Conservation (phyloP, 2,888 invertebrate species). For the Tipula unca region DNA sequence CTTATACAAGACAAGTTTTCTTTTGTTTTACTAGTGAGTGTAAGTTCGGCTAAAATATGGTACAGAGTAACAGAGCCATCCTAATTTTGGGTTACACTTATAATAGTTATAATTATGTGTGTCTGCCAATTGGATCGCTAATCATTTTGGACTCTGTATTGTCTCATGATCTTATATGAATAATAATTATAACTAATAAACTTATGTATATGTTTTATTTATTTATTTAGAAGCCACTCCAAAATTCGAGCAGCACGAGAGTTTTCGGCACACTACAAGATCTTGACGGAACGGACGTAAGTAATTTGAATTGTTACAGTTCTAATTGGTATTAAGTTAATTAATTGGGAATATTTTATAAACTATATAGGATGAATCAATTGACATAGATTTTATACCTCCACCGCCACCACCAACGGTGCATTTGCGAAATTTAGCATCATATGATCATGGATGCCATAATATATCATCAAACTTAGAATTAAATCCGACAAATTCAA, state of each 20-base stretch:
- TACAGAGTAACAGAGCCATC: too few species aligned
- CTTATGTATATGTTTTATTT: too few species aligned
- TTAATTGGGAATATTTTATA: not conserved
- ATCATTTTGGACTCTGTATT: too few species aligned
- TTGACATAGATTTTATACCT: slow-evolving; percentile 39
- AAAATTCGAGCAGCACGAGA: not conserved
- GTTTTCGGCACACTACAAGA: not conserved
- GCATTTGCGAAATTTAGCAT: not conserved
- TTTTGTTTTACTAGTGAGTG: too few species aligned
- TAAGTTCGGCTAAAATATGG: too few species aligned
- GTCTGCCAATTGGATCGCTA: too few species aligned
- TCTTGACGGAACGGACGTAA: not conserved
- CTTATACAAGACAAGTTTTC: too few species aligned
- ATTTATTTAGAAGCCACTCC: not conserved
- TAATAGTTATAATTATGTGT: too few species aligned
- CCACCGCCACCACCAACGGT: slow-evolving; percentile 39
- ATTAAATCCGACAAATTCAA: not conserved
- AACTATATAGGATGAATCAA: slow-evolving; percentile 22
- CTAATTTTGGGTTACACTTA: too few species aligned
- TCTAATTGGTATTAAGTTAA: not conserved
- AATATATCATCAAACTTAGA: slow-evolving; percentile 14
- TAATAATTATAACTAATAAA: too few species aligned
- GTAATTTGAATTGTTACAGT: not conserved
- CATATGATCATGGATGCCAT: not conserved
- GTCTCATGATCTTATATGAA: too few species aligned